Evolutionary conservation across 2,113 vertebrate species (phyloP), one percentile per base, ranked within the genome.

Genomic region (Oreochromis aureus): DNA sequence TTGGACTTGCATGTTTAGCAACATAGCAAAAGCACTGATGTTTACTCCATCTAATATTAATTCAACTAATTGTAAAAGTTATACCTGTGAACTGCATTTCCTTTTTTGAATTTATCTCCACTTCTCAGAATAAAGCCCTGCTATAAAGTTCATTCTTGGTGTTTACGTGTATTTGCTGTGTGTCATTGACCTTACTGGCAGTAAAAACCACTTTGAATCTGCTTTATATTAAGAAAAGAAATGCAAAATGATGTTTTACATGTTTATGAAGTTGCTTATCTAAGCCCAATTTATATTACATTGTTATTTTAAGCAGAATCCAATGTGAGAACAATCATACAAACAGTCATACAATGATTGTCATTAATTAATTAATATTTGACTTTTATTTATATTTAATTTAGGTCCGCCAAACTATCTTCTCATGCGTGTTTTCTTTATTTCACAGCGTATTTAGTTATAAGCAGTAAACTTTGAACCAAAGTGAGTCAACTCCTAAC

Each of bases 31-130:
- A 22, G 22, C 10, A 10, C 5, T 11, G 5, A 22, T 11, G n/a
- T 55, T 5, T 55, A 55, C 2, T 22, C n/a, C 6, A 2, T 3
- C 2, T 54, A n/a, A n/a, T 54, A 10, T 8, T 54, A 5, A 22
- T 19, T 10, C 51, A 54, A 36, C 36, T 6, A 55, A 55, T 2
- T 34, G 16, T 11, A 36, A 19, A 6, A 66, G 18, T 12, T 66
- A 36, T 66, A 19, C 34, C 0, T 19, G 53, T 56, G 13, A 24
- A 56, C 10, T 7, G 3, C 0, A 7, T 39, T 13, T 39, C 34
- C 63, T 69, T 39, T 22, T 7, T 22, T 41, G 19, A 69, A 22
- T 39, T 2, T 41, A 69, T 69, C 4, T 51, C 46, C 24, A 51
- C 24, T 12, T 19, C 16, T 51, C 27, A 30, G 6, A 78, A 30